These are phyloP conservation scores for Branchinecta lindahli DNA, from an alignment of 1,140 invertebrate genomes.

Conservation along the genomic window DNA sequence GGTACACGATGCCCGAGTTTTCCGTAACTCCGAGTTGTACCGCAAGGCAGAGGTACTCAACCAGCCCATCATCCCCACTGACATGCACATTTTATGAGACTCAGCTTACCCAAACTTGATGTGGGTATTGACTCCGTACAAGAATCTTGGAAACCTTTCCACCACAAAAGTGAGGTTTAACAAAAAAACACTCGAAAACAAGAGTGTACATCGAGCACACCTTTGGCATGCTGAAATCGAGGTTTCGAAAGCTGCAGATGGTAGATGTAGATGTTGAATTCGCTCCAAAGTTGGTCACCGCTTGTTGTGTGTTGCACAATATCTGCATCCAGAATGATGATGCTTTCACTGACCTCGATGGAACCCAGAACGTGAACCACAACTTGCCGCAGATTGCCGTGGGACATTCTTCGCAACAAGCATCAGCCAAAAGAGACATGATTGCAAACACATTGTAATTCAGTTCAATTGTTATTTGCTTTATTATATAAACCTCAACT, in stretches of 20 bases:
- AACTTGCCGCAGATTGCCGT: too few relatives aligned
- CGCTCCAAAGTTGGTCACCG: neutral
- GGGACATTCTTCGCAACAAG: too few relatives aligned
- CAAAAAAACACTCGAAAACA: constrained; percentile 8
- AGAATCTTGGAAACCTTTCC: neutral
- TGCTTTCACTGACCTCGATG: neutral
- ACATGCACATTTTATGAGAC: constrained; percentile 9
- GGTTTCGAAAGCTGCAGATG: constrained; percentile 10
- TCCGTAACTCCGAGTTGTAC: neutral
- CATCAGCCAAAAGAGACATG: too few relatives aligned
- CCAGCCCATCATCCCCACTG: neutral
- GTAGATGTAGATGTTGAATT: constrained; percentile 12
- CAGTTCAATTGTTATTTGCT: too few relatives aligned
- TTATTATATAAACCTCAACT: too few relatives aligned
- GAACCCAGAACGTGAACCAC: too few relatives aligned
- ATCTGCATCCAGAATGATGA: constrained; percentile 12
- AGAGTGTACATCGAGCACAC: constrained; percentile 6
- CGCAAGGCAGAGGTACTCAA: neutral
- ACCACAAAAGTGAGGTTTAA: neutral
- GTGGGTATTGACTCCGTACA: neutral
- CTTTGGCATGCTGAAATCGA: constrained; percentile 11
- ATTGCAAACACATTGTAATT: too few relatives aligned
- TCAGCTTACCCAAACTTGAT: neutral
- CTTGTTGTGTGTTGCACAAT: constrained; percentile 14
- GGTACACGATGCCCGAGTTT: neutral